A percentile compares a stretch with the other conserved stretches of the same genome.
These are phyloP conservation scores for Heteromormyrus szaboi DNA, from an alignment of 2,797 vertebrate species.

Conservation along the genomic window DNA sequence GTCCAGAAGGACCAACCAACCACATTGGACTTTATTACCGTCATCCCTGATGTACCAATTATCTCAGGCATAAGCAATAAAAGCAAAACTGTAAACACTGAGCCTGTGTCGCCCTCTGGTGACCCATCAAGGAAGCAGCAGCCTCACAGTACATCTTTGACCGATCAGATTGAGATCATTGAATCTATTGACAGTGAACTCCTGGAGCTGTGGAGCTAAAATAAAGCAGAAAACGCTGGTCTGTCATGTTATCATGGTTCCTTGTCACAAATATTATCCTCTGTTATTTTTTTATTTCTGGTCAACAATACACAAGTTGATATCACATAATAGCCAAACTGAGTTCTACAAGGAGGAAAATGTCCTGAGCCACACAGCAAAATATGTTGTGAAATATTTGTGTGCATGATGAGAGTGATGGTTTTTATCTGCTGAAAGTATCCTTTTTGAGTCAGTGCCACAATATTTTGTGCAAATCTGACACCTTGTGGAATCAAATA, in stretches of 20 bases:
- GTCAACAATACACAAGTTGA: background rate
- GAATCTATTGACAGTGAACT: background rate
- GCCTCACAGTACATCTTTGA: background rate
- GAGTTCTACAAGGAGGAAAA: background rate
- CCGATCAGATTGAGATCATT: background rate
- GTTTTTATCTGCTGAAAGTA: background rate
- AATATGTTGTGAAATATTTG: background rate
- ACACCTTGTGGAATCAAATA: background rate
- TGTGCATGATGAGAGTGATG: background rate
- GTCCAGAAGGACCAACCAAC: constrained; percentile 36
- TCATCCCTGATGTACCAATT: constrained; percentile 29
- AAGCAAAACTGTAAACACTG: background rate
- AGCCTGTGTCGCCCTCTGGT: background rate
- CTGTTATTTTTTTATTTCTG: background rate
- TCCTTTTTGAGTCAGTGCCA: background rate
- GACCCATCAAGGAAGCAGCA: background rate
- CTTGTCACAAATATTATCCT: background rate
- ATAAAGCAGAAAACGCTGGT: background rate
- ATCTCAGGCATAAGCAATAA: background rate
- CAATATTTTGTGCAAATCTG: background rate
- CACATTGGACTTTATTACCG: constrained; percentile 43
- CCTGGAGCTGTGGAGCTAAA: background rate
- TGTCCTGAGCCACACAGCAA: background rate
- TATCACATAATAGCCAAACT: background rate
- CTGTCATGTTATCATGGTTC: background rate